phyloP scores from a whole-genome alignment of 2,888 invertebrate species.

The Yponomeuta evonymella region DNA sequence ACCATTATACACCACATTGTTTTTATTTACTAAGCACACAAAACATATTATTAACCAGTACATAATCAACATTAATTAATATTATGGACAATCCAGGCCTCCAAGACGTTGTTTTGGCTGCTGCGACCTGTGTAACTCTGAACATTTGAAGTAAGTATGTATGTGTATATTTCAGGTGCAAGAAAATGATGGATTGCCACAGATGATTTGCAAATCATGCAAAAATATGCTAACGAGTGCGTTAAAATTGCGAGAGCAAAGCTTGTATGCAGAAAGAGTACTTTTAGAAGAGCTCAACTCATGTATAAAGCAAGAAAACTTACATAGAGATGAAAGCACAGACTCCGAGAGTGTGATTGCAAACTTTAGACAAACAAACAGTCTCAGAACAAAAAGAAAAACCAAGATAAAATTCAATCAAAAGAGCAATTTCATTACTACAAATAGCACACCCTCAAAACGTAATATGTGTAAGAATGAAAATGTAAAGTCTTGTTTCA shows the following conservation, averaged over 20 bases:
- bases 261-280: slow-evolving; percentile 9
- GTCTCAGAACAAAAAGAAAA: not conserved
- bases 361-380: not conserved
- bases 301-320: not conserved
- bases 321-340: slow-evolving; percentile 7
- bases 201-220: slow-evolving; percentile 16
- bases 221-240: slow-evolving; percentile 10
- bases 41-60: too few relatives aligned
- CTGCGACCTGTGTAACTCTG: too few relatives aligned
- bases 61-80: not conserved
- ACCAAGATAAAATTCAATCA: not conserved
- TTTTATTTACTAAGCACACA: too few relatives aligned
- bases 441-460: not conserved
- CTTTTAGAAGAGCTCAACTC: not conserved
- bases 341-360: not conserved
- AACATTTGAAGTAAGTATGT: not conserved
- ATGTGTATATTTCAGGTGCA: slow-evolving; percentile 10
- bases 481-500: not conserved
- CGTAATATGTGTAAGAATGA: not conserved
- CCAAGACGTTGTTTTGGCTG: not conserved
- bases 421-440: not conserved
- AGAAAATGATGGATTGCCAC: slow-evolving; percentile 18
- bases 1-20: too few relatives aligned
- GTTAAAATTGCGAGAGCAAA: slow-evolving; percentile 17
- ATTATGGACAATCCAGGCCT: not conserved